These are phyloP conservation scores for Cheilosia soror DNA, from an alignment of 2,888 invertebrate genomes.

Conservation along the genomic window DNA sequence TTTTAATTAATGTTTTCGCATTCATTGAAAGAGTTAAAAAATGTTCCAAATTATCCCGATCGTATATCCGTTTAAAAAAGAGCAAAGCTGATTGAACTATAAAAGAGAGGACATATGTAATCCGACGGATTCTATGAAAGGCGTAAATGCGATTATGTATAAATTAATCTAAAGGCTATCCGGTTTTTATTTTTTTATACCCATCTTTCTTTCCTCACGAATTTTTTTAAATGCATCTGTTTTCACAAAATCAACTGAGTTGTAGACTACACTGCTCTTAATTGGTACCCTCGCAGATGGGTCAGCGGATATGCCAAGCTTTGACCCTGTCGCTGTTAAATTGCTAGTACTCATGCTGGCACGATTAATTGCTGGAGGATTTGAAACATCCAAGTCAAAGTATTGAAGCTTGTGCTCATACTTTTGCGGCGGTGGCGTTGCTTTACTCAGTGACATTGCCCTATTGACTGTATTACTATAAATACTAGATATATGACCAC, in stretches of 20 bases:
- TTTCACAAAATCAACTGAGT: constrained; percentile 96
- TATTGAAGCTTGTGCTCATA: constrained; percentile 88
- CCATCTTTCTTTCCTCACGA: constrained; percentile 87
- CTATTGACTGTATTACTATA: constrained; percentile 61
- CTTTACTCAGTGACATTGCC: constrained; percentile 56
- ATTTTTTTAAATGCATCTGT: constrained; percentile 96
- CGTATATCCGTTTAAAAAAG: not conserved
- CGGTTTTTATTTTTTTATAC: constrained; percentile 51
- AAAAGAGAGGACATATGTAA: not conserved
- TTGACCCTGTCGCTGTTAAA: constrained; percentile 78
- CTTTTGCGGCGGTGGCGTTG: constrained; percentile 76
- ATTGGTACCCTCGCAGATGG: constrained; percentile 83
- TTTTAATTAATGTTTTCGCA: too few relatives aligned
- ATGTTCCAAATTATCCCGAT: too few relatives aligned
- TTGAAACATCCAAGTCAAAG: constrained; percentile 90
- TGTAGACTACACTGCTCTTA: constrained; percentile 89
- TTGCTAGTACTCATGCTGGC: constrained; percentile 80
- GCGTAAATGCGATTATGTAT: constrained; percentile 16
- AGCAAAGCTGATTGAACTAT: constrained; percentile 1
- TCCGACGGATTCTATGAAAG: not conserved
- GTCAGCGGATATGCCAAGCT: constrained; percentile 79
- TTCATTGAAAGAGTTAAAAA: too few relatives aligned
- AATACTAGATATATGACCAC: constrained; percentile 69
- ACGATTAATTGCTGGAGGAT: constrained; percentile 84
- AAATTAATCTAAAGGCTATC: constrained; percentile 30